Evolutionary conservation across 2,888 invertebrate genomes (phyloP).

Genomic region (Cheilosia pagana): DNA sequence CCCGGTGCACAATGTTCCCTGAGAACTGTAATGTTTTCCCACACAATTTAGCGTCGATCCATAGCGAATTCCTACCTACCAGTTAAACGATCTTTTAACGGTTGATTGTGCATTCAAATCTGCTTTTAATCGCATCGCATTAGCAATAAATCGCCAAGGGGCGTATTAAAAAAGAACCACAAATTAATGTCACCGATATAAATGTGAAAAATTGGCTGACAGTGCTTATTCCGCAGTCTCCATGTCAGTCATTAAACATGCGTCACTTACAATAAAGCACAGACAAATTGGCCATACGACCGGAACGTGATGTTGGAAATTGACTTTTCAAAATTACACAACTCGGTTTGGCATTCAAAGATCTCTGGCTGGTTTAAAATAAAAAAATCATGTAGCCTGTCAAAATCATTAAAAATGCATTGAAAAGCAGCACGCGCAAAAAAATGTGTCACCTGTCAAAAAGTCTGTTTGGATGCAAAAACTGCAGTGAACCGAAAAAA

Average conservation of each 20-base stretch:
- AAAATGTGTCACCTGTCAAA: not conserved
- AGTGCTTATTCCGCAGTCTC: not conserved
- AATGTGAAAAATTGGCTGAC: too few species aligned
- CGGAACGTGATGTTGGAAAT: not conserved
- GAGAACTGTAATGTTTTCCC: too few species aligned
- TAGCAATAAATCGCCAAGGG: too few species aligned
- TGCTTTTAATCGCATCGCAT: too few species aligned
- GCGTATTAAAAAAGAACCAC: too few species aligned
- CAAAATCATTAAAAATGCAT: not conserved
- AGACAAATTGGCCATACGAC: not conserved
- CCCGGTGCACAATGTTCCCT: too few species aligned
- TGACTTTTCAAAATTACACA: constrained; percentile 2
- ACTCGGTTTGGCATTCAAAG: not conserved
- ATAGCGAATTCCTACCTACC: too few species aligned
- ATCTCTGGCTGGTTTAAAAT: not conserved
- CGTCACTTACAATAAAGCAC: constrained; percentile 3
- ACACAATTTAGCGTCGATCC: too few species aligned
- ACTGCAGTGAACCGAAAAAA: not conserved
- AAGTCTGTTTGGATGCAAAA: not conserved
- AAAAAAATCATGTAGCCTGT: not conserved
- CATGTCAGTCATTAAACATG: not conserved
- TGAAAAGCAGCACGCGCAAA: not conserved
- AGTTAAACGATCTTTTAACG: too few species aligned
- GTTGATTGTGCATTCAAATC: too few species aligned
- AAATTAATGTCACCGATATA: too few species aligned